These are phyloP conservation scores for Corythornis vintsioides DNA, from an alignment of 2,113 vertebrate genomes.

Conservation along the genomic window DNA sequence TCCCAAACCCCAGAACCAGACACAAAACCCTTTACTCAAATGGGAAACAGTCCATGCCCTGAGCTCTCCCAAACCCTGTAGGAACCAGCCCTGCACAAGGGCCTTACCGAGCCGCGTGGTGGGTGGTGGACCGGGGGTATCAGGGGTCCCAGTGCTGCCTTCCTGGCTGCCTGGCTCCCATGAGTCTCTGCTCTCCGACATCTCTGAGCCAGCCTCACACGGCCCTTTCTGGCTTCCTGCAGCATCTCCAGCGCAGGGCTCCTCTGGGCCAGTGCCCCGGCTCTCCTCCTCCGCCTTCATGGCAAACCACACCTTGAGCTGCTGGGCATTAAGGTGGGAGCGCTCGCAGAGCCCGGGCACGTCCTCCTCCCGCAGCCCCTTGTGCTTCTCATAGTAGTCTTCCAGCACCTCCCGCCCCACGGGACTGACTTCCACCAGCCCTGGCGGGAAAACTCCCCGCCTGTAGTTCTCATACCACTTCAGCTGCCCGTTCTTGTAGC, in stretches of 20 bases:
- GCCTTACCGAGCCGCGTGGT: constrained; percentile 73
- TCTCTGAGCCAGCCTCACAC: constrained; percentile 44
- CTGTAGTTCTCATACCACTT: constrained; percentile 95
- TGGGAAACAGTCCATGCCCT: accelerated
- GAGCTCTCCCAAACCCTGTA: accelerated
- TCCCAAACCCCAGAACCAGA: neutral
- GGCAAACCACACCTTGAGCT: constrained; percentile 89
- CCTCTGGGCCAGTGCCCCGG: constrained; percentile 20
- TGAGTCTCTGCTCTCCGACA: constrained; percentile 64
- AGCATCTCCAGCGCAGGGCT: neutral
- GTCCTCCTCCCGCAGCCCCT: constrained; percentile 82
- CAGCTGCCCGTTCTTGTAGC: constrained; percentile 93
- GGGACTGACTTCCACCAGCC: constrained; percentile 75
- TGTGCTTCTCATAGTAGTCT: constrained; percentile 81
- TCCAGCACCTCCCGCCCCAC: constrained; percentile 76
- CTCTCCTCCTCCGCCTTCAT: constrained; percentile 74
- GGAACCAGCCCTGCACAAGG: neutral
- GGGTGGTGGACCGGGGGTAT: constrained; percentile 33
- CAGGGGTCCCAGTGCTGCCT: constrained; percentile 35
- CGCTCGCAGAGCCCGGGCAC: constrained; percentile 80
- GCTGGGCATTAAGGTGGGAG: constrained; percentile 82
- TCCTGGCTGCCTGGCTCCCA: constrained; percentile 68
- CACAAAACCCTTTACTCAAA: neutral
- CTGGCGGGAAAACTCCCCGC: constrained; percentile 77
- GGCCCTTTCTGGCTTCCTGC: constrained; percentile 11